phyloP scores from a whole-genome alignment of 2,888 invertebrate genomes.

The Eulithis testata region DNA sequence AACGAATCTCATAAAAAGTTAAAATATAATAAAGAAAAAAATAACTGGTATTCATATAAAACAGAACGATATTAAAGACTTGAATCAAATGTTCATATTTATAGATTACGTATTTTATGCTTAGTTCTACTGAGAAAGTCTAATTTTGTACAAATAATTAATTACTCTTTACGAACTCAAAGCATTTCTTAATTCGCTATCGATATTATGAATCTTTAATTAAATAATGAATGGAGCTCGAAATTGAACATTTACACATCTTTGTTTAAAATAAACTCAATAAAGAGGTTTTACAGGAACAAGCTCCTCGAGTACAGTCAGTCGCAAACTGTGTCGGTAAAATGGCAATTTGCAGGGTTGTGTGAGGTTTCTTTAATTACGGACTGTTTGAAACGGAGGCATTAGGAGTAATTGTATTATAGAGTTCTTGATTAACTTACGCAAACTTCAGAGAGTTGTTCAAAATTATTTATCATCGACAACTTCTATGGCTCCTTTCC shows the following conservation, averaged over 20 bases:
- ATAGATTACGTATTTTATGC: background rate
- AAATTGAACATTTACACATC: conserved; percentile 8
- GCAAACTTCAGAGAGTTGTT: background rate
- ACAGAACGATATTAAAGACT: too few species aligned
- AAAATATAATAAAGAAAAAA: background rate
- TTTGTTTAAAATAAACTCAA: conserved; percentile 3
- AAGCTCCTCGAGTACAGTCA: conserved; percentile 4
- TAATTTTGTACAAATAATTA: background rate
- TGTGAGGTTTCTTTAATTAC: conserved; percentile 60
- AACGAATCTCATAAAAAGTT: too few species aligned
- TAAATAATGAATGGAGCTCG: conserved; percentile 4
- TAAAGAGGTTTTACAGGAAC: conserved; percentile 6
- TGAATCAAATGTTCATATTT: background rate
- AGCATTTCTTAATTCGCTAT: conserved; percentile 3
- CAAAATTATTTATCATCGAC: background rate
- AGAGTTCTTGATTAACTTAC: conserved; percentile 8
- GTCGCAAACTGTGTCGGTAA: conserved; percentile 42
- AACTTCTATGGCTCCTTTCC: too few species aligned
- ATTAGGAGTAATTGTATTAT: background rate
- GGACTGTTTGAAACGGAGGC: conserved; percentile 40
- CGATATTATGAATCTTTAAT: background rate
- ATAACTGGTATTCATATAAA: background rate
- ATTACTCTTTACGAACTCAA: background rate
- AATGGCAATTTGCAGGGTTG: conserved; percentile 51
- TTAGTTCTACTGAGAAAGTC: background rate